phyloP scores from a whole-genome alignment of 2,797 vertebrate species.

The Chloroceryle amazona region DNA sequence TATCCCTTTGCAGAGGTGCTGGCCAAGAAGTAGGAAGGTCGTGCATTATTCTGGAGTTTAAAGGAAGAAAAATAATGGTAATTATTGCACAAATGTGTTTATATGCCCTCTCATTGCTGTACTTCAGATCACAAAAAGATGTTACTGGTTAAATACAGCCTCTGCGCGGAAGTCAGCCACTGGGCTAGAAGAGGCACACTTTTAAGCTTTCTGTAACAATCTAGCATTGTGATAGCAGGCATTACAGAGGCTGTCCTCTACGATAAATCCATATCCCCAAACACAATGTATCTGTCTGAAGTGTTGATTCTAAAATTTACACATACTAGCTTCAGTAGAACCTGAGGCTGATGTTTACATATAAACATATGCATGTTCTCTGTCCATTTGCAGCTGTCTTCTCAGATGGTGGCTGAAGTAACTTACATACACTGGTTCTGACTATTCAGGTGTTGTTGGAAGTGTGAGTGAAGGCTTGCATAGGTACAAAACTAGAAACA shows the following conservation, averaged over 20 bases:
- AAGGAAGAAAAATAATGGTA: conserved; percentile 98
- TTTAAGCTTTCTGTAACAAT: background rate
- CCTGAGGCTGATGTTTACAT: background rate
- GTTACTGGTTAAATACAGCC: background rate
- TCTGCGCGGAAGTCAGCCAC: background rate
- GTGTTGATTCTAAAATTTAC: background rate
- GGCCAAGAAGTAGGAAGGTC: conserved; percentile 96
- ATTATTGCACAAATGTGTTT: background rate
- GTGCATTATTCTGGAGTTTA: conserved; percentile 96
- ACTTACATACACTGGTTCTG: accelerated
- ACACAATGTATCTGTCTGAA: background rate
- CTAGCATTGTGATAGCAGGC: accelerated
- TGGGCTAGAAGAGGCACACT: background rate
- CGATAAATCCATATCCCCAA: background rate
- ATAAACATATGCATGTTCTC: background rate
- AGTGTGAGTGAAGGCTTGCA: background rate
- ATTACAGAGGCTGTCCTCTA: background rate
- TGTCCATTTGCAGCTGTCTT: background rate
- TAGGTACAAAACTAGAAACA: background rate
- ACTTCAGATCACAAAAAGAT: background rate
- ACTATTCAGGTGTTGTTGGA: background rate
- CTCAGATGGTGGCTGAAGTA: background rate
- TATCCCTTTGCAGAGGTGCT: conserved; percentile 87
- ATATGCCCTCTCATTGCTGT: accelerated
- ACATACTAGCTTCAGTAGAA: background rate